Conservation (phyloP, 2,888 invertebrate genomes). For the Heliconius hortense region DNA sequence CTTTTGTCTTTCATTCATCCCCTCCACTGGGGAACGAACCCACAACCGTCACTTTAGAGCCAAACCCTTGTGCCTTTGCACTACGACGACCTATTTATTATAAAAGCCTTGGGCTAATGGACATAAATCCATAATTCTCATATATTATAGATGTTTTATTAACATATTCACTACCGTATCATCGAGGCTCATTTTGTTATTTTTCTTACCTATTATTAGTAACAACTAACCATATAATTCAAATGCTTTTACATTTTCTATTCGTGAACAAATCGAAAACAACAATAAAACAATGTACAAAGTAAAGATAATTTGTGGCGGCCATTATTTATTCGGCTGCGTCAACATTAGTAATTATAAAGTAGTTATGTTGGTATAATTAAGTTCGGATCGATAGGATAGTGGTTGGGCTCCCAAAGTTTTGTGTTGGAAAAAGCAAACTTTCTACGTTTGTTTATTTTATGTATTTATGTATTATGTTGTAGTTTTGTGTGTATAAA, state of each 20-base stretch:
- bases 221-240: not conserved
- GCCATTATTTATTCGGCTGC: conserved; percentile 39
- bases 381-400: conserved; percentile 38
- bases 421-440: conserved; percentile 5
- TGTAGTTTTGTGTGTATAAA: not conserved
- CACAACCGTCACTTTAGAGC: too few species aligned
- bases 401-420: conserved; percentile 25
- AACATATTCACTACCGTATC: not conserved
- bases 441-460: not conserved
- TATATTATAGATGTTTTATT: not conserved
- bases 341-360: conserved; percentile 43
- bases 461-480: not conserved
- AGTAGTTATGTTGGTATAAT: conserved; percentile 42
- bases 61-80: too few species aligned
- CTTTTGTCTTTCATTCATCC: too few species aligned
- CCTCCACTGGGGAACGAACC: too few species aligned
- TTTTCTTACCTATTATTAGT: not conserved
- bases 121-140: not conserved
- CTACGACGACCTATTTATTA: too few species aligned
- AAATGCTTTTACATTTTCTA: conserved; percentile 26
- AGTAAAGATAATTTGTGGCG: conserved; percentile 34
- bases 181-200: not conserved
- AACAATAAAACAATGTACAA: conserved; percentile 26
- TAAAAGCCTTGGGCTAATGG: too few species aligned
- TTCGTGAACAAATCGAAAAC: conserved; percentile 19